A percentile compares a stretch with the other conserved stretches of the same genome.
Conservation (phyloP, 2,888 invertebrate genomes). For the Strigamia maritima region DNA sequence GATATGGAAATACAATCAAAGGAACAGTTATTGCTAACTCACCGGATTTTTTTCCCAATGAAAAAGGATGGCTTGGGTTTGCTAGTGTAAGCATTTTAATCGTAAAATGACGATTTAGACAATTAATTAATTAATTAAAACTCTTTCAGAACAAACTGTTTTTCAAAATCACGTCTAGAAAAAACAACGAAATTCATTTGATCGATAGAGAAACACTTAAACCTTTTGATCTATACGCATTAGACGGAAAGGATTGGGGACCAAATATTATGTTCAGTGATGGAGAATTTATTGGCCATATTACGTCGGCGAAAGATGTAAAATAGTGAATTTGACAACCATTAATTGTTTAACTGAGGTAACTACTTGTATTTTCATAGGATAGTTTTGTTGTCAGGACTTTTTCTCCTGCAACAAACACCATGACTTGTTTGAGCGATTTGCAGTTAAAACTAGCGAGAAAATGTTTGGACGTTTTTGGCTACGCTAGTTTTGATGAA, state of each 20-base stretch:
- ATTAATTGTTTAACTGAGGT: background rate
- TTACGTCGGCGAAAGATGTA: conserved; percentile 76
- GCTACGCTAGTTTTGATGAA: conserved; percentile 68
- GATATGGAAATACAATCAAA: conserved; percentile 86
- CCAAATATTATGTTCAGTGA: conserved; percentile 68
- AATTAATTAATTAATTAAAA: background rate
- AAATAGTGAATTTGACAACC: conserved; percentile 47
- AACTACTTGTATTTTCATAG: conserved; percentile 52
- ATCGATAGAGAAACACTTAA: conserved; percentile 60
- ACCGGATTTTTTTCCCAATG: conserved; percentile 73
- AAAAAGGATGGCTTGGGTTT: conserved; percentile 80
- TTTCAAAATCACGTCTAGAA: conserved; percentile 63
- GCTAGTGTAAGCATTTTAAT: conserved; percentile 64
- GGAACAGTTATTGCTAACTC: conserved; percentile 85
- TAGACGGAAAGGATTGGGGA: conserved; percentile 49
- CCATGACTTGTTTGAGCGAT: conserved; percentile 61
- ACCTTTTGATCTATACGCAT: conserved; percentile 46
- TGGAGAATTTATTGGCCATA: conserved; percentile 72
- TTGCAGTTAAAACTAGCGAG: conserved; percentile 72
- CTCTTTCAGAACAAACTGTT: conserved; percentile 71
- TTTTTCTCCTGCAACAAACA: conserved; percentile 62
- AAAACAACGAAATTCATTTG: conserved; percentile 58
- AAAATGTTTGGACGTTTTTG: conserved; percentile 73
- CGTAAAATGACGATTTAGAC: conserved; percentile 39
- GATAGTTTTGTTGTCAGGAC: conserved; percentile 76